These are phyloP conservation scores for Eudyptes chrysolophus DNA, from an alignment of 2,113 vertebrate species.

Conservation along the genomic window DNA sequence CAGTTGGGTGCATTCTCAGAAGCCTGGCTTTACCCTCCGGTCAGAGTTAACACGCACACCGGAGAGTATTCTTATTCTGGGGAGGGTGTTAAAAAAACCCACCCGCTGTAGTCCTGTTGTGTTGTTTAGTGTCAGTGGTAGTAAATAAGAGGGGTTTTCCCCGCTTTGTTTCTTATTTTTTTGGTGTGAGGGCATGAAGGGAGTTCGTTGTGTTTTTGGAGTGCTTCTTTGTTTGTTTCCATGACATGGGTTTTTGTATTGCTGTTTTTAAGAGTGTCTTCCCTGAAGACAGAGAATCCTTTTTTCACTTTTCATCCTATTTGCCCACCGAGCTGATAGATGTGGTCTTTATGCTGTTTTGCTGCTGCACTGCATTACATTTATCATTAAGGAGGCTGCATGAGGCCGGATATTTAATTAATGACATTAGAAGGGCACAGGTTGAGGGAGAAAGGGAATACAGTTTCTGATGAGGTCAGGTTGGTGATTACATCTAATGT, in stretches of 20 bases:
- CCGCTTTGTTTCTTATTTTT: background rate
- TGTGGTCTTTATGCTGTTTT: background rate
- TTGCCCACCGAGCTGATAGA: background rate
- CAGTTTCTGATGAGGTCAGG: constrained; percentile 37
- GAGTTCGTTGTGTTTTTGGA: background rate
- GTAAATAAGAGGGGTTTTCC: background rate
- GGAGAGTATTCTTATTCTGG: background rate
- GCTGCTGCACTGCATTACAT: background rate
- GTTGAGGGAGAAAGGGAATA: constrained; percentile 29
- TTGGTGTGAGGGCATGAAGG: background rate
- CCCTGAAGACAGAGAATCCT: background rate
- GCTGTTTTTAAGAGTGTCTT: background rate
- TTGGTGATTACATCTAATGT: constrained; percentile 21
- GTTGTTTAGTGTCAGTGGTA: background rate
- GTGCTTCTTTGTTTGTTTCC: background rate
- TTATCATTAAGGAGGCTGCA: constrained; percentile 22
- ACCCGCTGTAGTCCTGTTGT: background rate
- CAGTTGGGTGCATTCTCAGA: background rate
- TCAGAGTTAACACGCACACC: background rate
- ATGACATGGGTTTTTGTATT: background rate
- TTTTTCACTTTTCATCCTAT: background rate
- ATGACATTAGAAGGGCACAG: constrained; percentile 14
- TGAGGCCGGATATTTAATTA: constrained; percentile 28
- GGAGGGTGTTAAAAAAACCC: fast-evolving
- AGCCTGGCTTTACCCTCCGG: background rate